phyloP scores from a whole-genome alignment of 2,113 vertebrate species.

The Probosciger aterrimus region DNA sequence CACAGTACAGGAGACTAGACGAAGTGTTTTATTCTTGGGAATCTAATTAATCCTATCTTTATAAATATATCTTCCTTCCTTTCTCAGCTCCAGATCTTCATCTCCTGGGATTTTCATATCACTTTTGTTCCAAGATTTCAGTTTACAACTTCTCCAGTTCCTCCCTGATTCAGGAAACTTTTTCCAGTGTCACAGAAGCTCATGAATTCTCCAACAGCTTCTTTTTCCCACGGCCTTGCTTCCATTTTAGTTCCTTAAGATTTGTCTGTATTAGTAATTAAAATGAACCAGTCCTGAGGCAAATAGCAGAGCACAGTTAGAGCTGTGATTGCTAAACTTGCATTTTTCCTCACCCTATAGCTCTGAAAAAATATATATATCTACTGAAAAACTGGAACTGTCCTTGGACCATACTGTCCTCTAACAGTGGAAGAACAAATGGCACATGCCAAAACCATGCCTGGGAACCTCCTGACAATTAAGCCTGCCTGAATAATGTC shows the following conservation, averaged over 20 bases:
- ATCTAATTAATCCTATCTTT: neutral
- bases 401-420: neutral
- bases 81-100: neutral
- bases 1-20: neutral
- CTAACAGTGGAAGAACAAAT: neutral
- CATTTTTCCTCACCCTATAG: neutral
- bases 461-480: neutral
- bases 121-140: neutral
- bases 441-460: neutral
- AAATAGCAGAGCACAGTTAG: neutral
- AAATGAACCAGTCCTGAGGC: neutral
- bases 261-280: neutral
- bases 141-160: neutral
- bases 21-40: neutral
- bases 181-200: neutral
- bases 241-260: neutral
- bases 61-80: constrained; percentile 21
- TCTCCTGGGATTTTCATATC: neutral
- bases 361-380: neutral
- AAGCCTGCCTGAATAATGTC: neutral
- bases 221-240: neutral
- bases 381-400: neutral
- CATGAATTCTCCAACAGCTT: neutral
- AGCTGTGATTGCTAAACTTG: neutral
- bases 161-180: neutral